Conservation (phyloP, 2,797 vertebrate species). For the Channallabes apus region DNA sequence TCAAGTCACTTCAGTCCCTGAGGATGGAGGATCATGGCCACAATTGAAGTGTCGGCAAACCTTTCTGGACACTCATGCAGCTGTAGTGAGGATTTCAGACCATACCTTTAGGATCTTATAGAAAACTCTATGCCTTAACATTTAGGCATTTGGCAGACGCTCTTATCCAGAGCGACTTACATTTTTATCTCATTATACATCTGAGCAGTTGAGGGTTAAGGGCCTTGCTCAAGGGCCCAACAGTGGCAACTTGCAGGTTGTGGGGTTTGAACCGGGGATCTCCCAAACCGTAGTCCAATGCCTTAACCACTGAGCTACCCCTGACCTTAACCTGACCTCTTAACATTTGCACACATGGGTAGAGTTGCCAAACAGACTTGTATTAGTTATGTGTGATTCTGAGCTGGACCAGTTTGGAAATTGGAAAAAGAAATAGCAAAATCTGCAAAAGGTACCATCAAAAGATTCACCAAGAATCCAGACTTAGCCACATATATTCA, state of each 20-base stretch:
- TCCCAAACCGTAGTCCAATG: too few species aligned
- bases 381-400: background rate
- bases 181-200: too few species aligned
- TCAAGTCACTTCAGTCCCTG: background rate
- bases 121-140: too few species aligned
- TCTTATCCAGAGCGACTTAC: too few species aligned
- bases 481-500: too few species aligned
- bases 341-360: background rate
- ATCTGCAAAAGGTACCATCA: background rate
- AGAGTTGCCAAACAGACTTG: background rate
- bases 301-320: too few species aligned
- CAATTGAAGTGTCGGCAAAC: background rate
- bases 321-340: too few species aligned
- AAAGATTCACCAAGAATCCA: background rate
- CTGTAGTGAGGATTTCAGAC: background rate
- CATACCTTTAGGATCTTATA: background rate
- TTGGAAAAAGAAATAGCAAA: background rate
- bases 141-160: too few species aligned
- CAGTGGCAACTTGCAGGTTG: too few species aligned
- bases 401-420: background rate
- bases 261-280: too few species aligned
- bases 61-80: background rate
- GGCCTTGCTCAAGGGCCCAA: too few species aligned
- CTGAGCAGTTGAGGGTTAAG: too few species aligned
- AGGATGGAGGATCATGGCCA: conserved; percentile 7